Evolutionary conservation across 2,888 invertebrate species (phyloP), one percentile per base, ranked within the genome.

Genomic region (Acleris cristana): DNA sequence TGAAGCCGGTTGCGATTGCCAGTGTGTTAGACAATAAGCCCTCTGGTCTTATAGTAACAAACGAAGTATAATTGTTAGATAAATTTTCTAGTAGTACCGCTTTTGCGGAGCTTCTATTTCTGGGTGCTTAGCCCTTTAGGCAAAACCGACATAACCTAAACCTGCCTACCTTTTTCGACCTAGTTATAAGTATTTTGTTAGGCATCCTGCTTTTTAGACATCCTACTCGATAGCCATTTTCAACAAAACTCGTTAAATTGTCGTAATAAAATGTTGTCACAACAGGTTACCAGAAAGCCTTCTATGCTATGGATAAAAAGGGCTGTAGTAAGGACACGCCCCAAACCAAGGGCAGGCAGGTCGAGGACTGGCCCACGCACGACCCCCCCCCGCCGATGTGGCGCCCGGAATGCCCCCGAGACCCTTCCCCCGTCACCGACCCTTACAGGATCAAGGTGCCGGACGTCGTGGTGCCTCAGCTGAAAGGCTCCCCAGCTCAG

Each of bases 401-500:
- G 89, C 85, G 86, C 5, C 61, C 69, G 54, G 80, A 85, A 40
- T 90, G 89, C 62, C 83, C 86, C 2, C 68, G 67, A 0, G 86
- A 84, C 0, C 82, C 86, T 0, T 89, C 88, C 71, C 90, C 91
- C 0, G 76, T 82, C 7, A 90, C 87, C 76, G 92, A 92, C 70
- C 92, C 90, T 0, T 92, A 92, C 72, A 83, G 86, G 70, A 92
- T 92, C 53, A 90, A 87, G 73, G 84, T 88, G 2, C 90, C 92
- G 0, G 86, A 91, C 16, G 75, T 88, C 0, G 83, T 81, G 7
- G 90, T 91, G 7, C 90, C 90, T 0, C 89, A 91, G 0, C 70
- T 91, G 7, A 89, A 91, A 0, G 79, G 85, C 0, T 83, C 84
- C 64, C 86, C 87, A 66, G 91, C 84, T 16, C 91, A 89, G 91